A percentile compares a stretch with the other conserved stretches of the same genome.
Conservation (phyloP, 1,140 invertebrate genomes). For the Paraescarpia echinospica region DNA sequence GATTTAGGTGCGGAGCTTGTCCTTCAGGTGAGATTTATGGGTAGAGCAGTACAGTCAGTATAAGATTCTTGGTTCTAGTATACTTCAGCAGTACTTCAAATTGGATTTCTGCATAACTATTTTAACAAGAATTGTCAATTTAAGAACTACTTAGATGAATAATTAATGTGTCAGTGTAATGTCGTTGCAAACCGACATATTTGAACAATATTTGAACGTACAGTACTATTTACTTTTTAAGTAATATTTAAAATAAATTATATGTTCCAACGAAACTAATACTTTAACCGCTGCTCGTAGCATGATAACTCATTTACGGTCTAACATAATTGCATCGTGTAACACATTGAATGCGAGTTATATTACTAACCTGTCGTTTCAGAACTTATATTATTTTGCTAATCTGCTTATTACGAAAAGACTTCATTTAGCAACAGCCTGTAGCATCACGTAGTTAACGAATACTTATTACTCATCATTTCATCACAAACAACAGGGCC, state of each 20-base stretch:
- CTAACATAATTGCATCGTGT: not conserved
- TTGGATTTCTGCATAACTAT: not conserved
- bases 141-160: too few relatives aligned
- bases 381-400: not conserved
- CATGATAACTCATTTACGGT: not conserved
- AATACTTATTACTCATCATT: not conserved
- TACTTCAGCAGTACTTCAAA: not conserved
- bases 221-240: not conserved
- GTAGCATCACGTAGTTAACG: not conserved
- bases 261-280: not conserved
- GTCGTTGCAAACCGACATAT: not conserved
- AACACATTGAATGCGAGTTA: not conserved
- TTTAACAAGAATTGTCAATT: not conserved
- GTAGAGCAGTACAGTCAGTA: not conserved
- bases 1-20: conserved; percentile 70
- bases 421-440: not conserved
- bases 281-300: not conserved
- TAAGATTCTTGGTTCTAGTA: not conserved
- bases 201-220: not conserved
- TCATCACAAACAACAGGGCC: not conserved
- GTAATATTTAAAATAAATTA: not conserved
- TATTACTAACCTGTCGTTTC: not conserved
- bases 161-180: too few relatives aligned
- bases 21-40: conserved; percentile 60
- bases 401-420: not conserved